Conservation (phyloP, 2,113 vertebrate species). For the Diglossa brunneiventris region DNA sequence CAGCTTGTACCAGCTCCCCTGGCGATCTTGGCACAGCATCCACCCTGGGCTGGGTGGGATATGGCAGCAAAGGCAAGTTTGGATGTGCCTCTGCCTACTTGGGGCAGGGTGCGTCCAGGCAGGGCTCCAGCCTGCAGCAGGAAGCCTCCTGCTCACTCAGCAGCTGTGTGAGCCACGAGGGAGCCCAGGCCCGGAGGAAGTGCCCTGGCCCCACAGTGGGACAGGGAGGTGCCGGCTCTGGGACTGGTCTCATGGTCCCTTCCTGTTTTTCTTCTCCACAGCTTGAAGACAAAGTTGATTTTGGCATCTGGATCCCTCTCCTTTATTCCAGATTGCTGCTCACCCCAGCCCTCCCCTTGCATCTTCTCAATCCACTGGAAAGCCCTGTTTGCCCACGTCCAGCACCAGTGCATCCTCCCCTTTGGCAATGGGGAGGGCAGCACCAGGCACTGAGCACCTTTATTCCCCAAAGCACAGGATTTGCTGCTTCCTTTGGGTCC, state of each 20-base stretch:
- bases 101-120: neutral
- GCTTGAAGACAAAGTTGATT: conserved; percentile 36
- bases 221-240: conserved; percentile 33
- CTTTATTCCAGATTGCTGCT: conserved; percentile 1
- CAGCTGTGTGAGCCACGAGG: rapidly evolving
- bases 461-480: neutral
- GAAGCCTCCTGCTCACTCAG: neutral
- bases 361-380: neutral
- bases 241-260: conserved; percentile 27
- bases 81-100: neutral
- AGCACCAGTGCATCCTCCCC: neutral
- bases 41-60: neutral
- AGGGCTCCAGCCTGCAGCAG: neutral
- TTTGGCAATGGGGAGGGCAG: rapidly evolving
- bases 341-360: neutral
- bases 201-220: conserved; percentile 4
- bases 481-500: neutral
- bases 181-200: neutral
- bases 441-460: neutral
- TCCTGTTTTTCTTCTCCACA: conserved; percentile 51
- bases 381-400: rapidly evolving
- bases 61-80: neutral
- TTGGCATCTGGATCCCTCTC: conserved; percentile 35
- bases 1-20: neutral
- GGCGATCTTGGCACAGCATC: neutral